Evolutionary conservation across 2,113 vertebrate species (phyloP).

Genomic region (Chauna torquata): DNA sequence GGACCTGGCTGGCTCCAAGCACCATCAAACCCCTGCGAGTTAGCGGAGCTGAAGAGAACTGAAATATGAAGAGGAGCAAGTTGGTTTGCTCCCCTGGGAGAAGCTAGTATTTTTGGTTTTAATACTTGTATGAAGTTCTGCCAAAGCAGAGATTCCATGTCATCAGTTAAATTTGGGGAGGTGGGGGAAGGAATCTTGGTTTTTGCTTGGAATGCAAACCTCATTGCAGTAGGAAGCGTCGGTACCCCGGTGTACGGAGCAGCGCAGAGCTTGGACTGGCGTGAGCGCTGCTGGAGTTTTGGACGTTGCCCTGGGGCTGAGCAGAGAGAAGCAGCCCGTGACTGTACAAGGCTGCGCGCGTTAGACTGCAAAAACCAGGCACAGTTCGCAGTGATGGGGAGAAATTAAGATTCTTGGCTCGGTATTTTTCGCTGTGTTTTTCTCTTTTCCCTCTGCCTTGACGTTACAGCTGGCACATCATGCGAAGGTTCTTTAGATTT

Average conservation of each 20-base stretch:
- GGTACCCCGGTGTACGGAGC: rapidly evolving
- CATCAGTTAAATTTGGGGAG: background rate
- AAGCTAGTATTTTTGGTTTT: background rate
- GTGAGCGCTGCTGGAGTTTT: background rate
- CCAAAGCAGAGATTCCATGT: background rate
- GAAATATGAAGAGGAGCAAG: background rate
- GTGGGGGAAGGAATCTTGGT: background rate
- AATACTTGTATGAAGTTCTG: background rate
- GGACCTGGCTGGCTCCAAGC: background rate
- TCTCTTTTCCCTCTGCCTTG: background rate
- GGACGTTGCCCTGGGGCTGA: background rate
- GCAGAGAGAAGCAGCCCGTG: background rate
- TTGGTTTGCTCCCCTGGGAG: background rate
- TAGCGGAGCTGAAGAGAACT: background rate
- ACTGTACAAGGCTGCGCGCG: background rate
- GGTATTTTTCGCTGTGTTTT: background rate
- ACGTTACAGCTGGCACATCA: background rate
- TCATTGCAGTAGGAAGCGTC: background rate
- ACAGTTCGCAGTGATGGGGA: background rate
- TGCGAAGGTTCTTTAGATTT: background rate
- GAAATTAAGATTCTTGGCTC: background rate
- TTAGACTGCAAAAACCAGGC: background rate
- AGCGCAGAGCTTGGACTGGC: background rate
- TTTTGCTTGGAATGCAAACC: background rate
- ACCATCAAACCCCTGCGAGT: background rate